These are phyloP conservation scores for Scolopax mira DNA, from an alignment of 2,113 vertebrate species.

Conservation along the genomic window DNA sequence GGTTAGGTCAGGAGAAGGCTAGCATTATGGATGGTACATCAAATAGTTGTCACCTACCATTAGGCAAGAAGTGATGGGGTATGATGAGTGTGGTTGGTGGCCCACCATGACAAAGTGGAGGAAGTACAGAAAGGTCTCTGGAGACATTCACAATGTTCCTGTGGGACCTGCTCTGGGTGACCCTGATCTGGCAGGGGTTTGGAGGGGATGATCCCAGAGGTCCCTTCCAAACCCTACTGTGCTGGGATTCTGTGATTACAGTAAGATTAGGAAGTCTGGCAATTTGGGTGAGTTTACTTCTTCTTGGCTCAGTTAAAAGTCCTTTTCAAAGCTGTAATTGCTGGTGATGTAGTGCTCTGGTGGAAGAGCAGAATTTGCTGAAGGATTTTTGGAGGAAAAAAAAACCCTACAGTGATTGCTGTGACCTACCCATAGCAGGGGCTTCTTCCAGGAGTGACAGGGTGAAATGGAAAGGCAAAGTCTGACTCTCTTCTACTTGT, in stretches of 20 bases:
- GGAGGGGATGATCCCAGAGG: no score
- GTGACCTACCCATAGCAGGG: not conserved
- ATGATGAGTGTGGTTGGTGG: not conserved
- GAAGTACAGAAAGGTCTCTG: not conserved
- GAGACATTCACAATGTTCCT: no score
- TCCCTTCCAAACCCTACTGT: no score
- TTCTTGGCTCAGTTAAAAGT: not conserved
- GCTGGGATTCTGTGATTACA: not conserved
- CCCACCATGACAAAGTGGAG: not conserved
- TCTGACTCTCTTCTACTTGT: not conserved
- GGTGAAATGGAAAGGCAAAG: not conserved
- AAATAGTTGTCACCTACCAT: not conserved
- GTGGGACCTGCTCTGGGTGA: no score
- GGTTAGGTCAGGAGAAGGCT: not conserved
- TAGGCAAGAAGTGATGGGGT: not conserved
- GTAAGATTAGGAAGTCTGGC: not conserved
- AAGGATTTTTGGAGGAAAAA: not conserved
- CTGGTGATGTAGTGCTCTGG: not conserved
- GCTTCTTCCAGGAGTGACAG: not conserved
- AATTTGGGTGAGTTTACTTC: not conserved
- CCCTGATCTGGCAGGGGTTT: no score
- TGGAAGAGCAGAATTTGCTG: not conserved
- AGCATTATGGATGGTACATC: not conserved
- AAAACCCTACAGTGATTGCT: not conserved
- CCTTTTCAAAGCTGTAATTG: not conserved